Evolutionary conservation across 37 sponge, comb jelly and placozoan species (phyloP), one percentile per base, ranked within the genome.

Genomic region (Aplysina aerophoba): DNA sequence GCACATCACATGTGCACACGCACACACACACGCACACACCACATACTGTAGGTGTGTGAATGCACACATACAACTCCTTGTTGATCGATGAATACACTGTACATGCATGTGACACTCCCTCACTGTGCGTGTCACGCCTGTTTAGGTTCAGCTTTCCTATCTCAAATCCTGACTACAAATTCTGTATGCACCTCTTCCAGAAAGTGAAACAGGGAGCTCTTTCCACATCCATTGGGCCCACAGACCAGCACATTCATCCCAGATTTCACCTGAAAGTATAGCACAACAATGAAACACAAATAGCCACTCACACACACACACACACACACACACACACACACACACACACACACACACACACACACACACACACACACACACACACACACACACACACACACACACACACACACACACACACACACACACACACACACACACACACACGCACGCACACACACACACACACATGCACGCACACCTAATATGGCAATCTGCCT

Each of bases 141-240:
- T 59, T 5, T 38, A 95, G 95, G 95, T 95, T 24, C 95, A 92
- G 80, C 86, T 95, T 67, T 79, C 90, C 0, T 90, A 95, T 73
- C 82, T 95, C n/a, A n/a, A n/a, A n/a, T n/a, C n/a, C n/a, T n/a
- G n/a, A n/a, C n/a, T n/a, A n/a, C n/a, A n/a, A n/a, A n/a, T n/a
- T n/a, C 50, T 44, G 50, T 44, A 44, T 8, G 50, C 3, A 95
- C 96, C 73, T 95, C 97, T 79, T 95, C 95, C 21, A 97, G 84
- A 24, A 95, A 90, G 56, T 95, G 73, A 68, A 97, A 95, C 12
- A 97, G 88, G 21, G 97, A 97, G 87, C 97, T 97, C 86, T 97
- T 97, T 25, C 97, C 97, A 87, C 97, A 97, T 28, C 97, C 97
- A 77, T 97, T 97, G 37, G 97, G 97, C 28, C 97, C 97, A 89